Evolutionary conservation across 2,113 vertebrate genomes (phyloP), one percentile per base, ranked within the genome.

Genomic region (Eleginops maclovinus): DNA sequence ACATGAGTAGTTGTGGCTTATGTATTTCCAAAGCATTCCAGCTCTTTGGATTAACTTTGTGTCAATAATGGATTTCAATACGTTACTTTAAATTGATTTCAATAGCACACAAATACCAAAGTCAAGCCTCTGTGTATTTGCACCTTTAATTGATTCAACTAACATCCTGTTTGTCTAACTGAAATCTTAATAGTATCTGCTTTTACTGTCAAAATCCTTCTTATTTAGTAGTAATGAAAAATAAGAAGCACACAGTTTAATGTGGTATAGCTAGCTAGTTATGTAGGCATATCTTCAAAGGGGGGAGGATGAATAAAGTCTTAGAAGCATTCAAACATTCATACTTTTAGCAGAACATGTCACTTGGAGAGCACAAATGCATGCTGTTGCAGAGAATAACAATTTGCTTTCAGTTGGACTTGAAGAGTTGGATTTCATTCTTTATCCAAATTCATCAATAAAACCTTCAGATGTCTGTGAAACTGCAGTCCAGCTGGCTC

Each of bases 391-490:
- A 15, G 28, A 49, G 50, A 59, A 26, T 60, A 60, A 50, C 54
- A 46, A 9, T 61, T 26, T 60, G 28, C 19, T 60, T 47, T 14
- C 53, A 31, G 12, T 24, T 55, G 19, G 31, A 78, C n/a, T 53
- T 51, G 6, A 64, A n/a, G 44, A 64, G 75, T 69, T 83, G 49
- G 28, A 77, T 60, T 53, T 67, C 17, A 24, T 47, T 36, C n/a
- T 46, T 54, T 8, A 40, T 61, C 49, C 8, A 44, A 49, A 71
- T 36, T 71, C 41, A 26, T 62, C 36, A 60, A 14, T 71, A 72
- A 59, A 41, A 67, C 60, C 50, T 67, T 62, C 46, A 56, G 44
- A 43, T 2, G 4, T 62, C 77, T 62, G 46, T 40, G 26, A 51
- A 75, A 41, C 28, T 56, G 61, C 28, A 7, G 4, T 63, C 9